Conservation (phyloP, 2,113 vertebrate species). For the Corythaeola cristata region DNA sequence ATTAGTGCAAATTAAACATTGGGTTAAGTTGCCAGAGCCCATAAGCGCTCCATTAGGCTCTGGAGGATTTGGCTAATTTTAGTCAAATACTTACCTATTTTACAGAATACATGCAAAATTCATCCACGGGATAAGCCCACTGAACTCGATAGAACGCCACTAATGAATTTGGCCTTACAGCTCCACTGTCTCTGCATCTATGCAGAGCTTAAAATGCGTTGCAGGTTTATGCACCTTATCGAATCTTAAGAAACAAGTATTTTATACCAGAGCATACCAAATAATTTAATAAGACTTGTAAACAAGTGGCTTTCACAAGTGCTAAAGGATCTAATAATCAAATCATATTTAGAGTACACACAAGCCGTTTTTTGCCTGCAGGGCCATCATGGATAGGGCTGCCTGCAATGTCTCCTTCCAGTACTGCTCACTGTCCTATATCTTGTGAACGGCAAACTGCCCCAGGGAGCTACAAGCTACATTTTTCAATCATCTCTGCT, state of each 20-base stretch:
- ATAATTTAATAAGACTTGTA: background rate
- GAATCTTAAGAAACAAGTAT: background rate
- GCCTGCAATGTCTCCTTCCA: background rate
- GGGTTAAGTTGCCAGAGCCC: constrained; percentile 64
- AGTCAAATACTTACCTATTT: constrained; percentile 61
- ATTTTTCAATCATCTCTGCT: constrained; percentile 57
- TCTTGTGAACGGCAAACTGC: background rate
- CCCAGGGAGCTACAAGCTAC: constrained; percentile 26
- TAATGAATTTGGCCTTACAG: background rate
- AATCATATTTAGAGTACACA: background rate
- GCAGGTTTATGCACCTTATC: background rate
- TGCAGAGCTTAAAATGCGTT: background rate
- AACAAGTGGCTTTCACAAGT: background rate
- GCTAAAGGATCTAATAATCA: background rate
- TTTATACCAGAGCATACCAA: background rate
- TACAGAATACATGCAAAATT: constrained; percentile 29
- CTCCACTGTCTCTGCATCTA: background rate
- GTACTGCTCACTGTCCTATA: background rate
- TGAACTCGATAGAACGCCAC: background rate
- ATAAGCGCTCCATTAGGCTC: constrained; percentile 60
- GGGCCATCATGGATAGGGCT: background rate
- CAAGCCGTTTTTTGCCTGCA: background rate
- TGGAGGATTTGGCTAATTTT: constrained; percentile 69
- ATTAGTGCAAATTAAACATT: constrained; percentile 68
- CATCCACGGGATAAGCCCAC: constrained; percentile 13